Conservation (phyloP, 2,888 invertebrate genomes). For the Seira ritae region DNA sequence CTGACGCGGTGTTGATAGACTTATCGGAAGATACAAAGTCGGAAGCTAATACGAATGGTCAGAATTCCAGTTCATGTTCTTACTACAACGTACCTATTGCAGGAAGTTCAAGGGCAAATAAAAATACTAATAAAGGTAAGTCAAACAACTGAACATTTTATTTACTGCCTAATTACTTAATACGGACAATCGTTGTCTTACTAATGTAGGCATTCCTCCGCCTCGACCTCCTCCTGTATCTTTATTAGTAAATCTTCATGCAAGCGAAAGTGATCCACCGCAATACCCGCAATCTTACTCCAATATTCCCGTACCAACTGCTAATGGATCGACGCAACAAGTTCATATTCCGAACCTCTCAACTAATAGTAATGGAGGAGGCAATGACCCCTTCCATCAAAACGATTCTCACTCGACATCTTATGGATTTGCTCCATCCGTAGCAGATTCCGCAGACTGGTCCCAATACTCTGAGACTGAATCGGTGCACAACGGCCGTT, state of each 20-base stretch:
- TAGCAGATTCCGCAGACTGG: constrained; percentile 68
- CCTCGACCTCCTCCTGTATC: constrained; percentile 59
- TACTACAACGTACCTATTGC: constrained; percentile 78
- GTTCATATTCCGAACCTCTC: constrained; percentile 29
- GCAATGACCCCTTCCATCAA: constrained; percentile 15
- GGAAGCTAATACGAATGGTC: constrained; percentile 75
- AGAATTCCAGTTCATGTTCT: constrained; percentile 43
- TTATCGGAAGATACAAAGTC: constrained; percentile 80
- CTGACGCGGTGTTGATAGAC: constrained; percentile 86
- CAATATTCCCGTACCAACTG: constrained; percentile 10
- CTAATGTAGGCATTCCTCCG: constrained; percentile 46
- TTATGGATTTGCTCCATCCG: constrained; percentile 57
- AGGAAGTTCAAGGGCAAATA: constrained; percentile 85
- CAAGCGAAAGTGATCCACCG: constrained; percentile 73
- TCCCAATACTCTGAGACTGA: constrained; percentile 63
- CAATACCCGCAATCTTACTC: constrained; percentile 52
- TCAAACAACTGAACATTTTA: no score
- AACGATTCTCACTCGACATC: constrained; percentile 30
- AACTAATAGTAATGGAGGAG: neutral
- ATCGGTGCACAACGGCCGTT: constrained; percentile 57
- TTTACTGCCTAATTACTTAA: no score
- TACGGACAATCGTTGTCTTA: no score
- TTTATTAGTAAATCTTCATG: constrained; percentile 42
- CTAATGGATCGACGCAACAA: constrained; percentile 11
- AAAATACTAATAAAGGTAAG: constrained; percentile 74